Evolutionary conservation across 2,888 invertebrate species (phyloP).

Genomic region (Meganola albula): DNA sequence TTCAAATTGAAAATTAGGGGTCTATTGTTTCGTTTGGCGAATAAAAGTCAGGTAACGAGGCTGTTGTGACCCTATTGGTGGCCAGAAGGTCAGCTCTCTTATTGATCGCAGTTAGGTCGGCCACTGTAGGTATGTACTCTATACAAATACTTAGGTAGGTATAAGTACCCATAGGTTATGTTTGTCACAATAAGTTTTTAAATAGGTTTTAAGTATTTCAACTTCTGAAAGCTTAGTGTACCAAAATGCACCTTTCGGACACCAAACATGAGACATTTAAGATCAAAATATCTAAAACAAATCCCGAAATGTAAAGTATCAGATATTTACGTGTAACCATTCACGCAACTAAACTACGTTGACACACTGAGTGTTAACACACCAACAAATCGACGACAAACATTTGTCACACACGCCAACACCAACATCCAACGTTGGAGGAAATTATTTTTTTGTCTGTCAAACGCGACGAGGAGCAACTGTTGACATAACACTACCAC

Average conservation of each 20-base stretch:
- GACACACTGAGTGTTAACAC: conserved; percentile 18
- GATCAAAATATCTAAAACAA: too few relatives aligned
- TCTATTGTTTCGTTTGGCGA: conserved; percentile 32
- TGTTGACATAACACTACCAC: conserved; percentile 37
- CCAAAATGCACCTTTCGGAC: too few relatives aligned
- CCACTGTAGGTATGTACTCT: too few relatives aligned
- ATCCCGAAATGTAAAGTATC: too few relatives aligned
- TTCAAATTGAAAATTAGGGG: conserved; percentile 68
- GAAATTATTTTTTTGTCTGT: conserved; percentile 34
- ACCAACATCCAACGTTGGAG: conserved; percentile 8
- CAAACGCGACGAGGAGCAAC: conserved; percentile 53
- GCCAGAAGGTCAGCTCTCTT: too few relatives aligned
- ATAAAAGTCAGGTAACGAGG: conserved; percentile 27
- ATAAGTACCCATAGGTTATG: too few relatives aligned
- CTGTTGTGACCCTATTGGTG: conserved; percentile 35
- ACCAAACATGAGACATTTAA: too few relatives aligned
- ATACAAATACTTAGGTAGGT: too few relatives aligned
- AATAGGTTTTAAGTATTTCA: too few relatives aligned
- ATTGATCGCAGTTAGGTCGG: too few relatives aligned
- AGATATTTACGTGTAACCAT: conserved; percentile 7
- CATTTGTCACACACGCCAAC: conserved; percentile 21
- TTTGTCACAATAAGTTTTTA: too few relatives aligned
- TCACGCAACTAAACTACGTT: conserved; percentile 8
- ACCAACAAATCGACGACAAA: conserved; percentile 19
- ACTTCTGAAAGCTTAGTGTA: too few relatives aligned